These are phyloP conservation scores for Oreochromis spilurus DNA, from an alignment of 2,113 vertebrate species.

Conservation along the genomic window DNA sequence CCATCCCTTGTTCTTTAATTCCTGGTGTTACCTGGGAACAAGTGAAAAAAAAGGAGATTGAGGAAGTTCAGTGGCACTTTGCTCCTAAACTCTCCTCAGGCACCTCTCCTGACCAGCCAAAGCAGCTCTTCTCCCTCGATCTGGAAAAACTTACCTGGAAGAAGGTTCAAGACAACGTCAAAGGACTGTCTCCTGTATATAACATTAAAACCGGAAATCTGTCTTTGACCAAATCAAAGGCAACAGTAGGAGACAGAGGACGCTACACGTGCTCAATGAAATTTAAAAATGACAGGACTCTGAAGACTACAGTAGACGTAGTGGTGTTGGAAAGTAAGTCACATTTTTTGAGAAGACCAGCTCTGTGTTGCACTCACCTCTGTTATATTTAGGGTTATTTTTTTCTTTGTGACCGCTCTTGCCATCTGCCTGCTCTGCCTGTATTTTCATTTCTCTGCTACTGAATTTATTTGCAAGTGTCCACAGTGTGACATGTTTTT, in stretches of 20 bases:
- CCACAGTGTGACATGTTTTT: background rate
- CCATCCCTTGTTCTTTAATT: conserved; percentile 49
- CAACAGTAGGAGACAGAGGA: conserved; percentile 17
- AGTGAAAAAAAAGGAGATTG: background rate
- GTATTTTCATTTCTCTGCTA: conserved; percentile 12
- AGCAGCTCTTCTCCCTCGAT: background rate
- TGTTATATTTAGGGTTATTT: background rate
- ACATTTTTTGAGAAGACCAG: background rate
- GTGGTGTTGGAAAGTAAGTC: conserved; percentile 67
- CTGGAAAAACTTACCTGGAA: background rate
- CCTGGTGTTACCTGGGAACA: background rate
- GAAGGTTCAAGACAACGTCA: fast-evolving
- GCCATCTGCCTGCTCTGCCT: background rate
- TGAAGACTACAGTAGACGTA: conserved; percentile 12
- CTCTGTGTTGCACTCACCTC: background rate
- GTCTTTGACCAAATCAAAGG: background rate
- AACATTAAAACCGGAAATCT: background rate
- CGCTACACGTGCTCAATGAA: conserved; percentile 45
- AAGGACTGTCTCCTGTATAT: fast-evolving
- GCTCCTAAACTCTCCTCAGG: background rate
- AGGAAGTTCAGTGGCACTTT: conserved; percentile 51
- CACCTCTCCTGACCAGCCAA: fast-evolving
- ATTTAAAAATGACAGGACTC: background rate
- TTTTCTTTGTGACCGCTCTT: background rate
- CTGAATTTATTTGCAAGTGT: conserved; percentile 18